phyloP scores from a whole-genome alignment of 2,888 invertebrate genomes.

The Chymomyza amoena region DNA sequence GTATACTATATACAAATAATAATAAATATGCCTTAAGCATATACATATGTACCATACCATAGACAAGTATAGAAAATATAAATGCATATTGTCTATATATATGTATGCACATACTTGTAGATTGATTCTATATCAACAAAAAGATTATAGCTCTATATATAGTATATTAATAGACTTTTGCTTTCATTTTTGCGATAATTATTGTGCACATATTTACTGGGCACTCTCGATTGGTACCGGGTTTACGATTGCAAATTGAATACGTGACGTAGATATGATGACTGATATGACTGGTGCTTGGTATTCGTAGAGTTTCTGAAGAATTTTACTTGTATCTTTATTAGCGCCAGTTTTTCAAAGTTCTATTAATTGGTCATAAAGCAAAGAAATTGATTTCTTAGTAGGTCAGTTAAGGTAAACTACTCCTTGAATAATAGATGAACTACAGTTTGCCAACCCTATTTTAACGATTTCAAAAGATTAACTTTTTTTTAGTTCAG shows the following conservation, averaged over 20 bases:
- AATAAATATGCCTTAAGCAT: constrained; percentile 32
- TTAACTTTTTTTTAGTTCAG: too few relatives aligned
- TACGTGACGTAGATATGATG: neutral
- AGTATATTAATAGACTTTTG: constrained; percentile 13
- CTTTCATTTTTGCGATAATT: neutral
- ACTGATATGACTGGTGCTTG: neutral
- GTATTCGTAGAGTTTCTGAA: neutral
- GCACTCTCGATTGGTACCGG: neutral
- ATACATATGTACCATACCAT: neutral
- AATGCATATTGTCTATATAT: neutral
- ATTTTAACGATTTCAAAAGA: too few relatives aligned
- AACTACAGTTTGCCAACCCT: neutral
- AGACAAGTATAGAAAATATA: neutral
- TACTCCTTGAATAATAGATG: too few relatives aligned
- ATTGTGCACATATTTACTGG: neutral
- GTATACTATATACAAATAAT: constrained; percentile 15
- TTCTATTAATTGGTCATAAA: neutral
- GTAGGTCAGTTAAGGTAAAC: neutral
- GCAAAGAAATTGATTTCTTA: neutral
- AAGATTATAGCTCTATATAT: constrained; percentile 17
- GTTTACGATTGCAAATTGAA: neutral
- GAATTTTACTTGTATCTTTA: too few relatives aligned
- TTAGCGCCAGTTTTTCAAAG: neutral
- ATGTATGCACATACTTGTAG: constrained; percentile 22
- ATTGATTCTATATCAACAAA: constrained; percentile 58